These are phyloP conservation scores for Drosophila subpulchrella DNA, from an alignment of 1,140 invertebrate species.

Conservation along the genomic window DNA sequence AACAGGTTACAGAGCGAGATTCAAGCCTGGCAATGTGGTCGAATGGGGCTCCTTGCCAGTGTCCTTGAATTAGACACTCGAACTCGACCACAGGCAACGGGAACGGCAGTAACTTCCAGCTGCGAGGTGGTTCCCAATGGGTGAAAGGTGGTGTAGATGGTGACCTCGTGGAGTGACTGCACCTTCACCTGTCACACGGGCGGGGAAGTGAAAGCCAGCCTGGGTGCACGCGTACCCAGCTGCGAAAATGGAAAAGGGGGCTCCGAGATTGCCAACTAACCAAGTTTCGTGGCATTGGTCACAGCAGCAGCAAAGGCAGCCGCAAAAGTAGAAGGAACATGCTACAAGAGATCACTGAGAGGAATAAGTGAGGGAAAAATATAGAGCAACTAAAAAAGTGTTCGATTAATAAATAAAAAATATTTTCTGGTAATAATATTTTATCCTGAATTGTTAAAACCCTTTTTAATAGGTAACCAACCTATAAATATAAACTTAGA, in stretches of 20 bases:
- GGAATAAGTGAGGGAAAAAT: neutral
- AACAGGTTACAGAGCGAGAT: constrained; percentile 25
- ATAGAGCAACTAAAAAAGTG: neutral
- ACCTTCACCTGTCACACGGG: constrained; percentile 61
- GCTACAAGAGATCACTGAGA: constrained; percentile 2
- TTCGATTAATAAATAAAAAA: neutral
- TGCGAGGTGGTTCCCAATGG: neutral
- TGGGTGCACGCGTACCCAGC: constrained; percentile 53
- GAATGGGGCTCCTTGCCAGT: constrained; percentile 26
- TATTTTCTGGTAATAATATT: too few species aligned
- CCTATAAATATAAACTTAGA: too few species aligned
- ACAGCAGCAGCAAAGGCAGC: constrained; percentile 26
- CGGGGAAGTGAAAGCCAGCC: constrained; percentile 3
- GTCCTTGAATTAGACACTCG: constrained; percentile 52
- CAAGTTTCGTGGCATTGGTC: constrained; percentile 39
- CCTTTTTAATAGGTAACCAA: too few species aligned
- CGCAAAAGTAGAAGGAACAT: constrained; percentile 27
- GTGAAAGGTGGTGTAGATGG: constrained; percentile 8
- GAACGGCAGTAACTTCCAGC: constrained; percentile 28
- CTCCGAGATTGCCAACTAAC: constrained; percentile 50
- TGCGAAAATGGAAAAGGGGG: constrained; percentile 43
- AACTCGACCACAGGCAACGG: constrained; percentile 32
- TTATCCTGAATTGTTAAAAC: too few species aligned
- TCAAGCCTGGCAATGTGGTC: constrained; percentile 43
- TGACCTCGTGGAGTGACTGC: constrained; percentile 51